Conservation (phyloP, 2,888 invertebrate species). For the Stenotaenia linearis region DNA sequence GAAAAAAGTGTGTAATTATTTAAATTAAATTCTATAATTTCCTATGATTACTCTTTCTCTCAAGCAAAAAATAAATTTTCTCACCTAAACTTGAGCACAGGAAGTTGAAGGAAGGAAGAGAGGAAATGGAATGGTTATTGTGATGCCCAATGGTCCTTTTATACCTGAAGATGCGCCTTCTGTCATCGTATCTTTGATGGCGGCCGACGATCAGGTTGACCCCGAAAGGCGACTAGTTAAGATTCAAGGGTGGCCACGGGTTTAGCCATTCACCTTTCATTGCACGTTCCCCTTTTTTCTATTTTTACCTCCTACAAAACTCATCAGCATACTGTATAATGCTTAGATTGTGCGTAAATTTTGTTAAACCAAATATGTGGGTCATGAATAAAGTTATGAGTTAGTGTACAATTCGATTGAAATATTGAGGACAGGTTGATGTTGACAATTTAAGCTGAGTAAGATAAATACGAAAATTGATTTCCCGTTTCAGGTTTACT, state of each 20-base stretch:
- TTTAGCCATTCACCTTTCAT: not conserved
- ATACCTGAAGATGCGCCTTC: not conserved
- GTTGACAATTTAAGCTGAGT: not conserved
- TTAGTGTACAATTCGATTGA: not conserved
- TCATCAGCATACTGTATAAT: constrained; percentile 6
- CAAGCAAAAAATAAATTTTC: not conserved
- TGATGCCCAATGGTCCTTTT: not conserved
- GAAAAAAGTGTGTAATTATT: not conserved
- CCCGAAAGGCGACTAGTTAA: not conserved
- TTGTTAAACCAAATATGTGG: not conserved
- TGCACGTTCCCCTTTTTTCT: not conserved
- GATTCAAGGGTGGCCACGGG: not conserved
- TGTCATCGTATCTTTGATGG: not conserved
- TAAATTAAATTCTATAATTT: not conserved
- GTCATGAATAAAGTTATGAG: not conserved
- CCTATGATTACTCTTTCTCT: not conserved
- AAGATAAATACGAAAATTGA: not conserved
- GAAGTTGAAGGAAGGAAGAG: not conserved
- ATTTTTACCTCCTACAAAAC: not conserved
- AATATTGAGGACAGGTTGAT: not conserved
- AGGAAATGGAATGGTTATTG: not conserved
- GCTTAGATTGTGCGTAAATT: not conserved
- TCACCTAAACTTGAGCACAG: not conserved
- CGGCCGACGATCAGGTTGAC: not conserved
- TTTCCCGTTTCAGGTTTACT: not conserved